phyloP scores from a whole-genome alignment of 2,113 vertebrate genomes.

The Sapayoa aenigma region DNA sequence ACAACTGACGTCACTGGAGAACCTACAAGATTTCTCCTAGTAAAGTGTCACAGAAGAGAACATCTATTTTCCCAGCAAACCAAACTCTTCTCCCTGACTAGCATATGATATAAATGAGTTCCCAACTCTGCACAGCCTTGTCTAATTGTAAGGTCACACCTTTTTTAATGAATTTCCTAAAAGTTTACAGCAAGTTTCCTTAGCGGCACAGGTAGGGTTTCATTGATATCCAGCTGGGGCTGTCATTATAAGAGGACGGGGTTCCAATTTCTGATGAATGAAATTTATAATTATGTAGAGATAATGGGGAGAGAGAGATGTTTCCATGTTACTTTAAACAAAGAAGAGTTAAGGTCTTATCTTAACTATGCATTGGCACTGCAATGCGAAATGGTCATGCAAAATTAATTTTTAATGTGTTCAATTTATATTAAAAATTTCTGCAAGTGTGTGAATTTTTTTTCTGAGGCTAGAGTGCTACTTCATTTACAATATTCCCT shows the following conservation, averaged over 20 bases:
- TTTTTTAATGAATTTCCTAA: slow-evolving; percentile 86
- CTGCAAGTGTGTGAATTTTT: slow-evolving; percentile 87
- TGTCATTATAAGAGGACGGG: slow-evolving; percentile 68
- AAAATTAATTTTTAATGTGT: slow-evolving; percentile 89
- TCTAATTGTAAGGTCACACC: slow-evolving; percentile 80
- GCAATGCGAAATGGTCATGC: slow-evolving; percentile 87
- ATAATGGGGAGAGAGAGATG: slow-evolving; percentile 69
- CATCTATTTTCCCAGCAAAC: slow-evolving; percentile 70
- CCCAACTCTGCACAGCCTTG: slow-evolving; percentile 56
- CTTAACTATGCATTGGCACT: slow-evolving; percentile 82
- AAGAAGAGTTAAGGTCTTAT: slow-evolving; percentile 84
- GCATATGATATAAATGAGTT: neutral
- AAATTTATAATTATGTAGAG: slow-evolving; percentile 81
- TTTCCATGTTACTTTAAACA: slow-evolving; percentile 82
- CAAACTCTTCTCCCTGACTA: slow-evolving; percentile 68
- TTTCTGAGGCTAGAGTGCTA: slow-evolving; percentile 81
- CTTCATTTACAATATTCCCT: slow-evolving; percentile 90
- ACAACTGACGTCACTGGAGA: slow-evolving; percentile 54
- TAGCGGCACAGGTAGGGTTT: slow-evolving; percentile 79
- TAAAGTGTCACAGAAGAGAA: neutral
- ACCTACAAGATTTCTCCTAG: neutral
- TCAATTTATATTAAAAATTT: slow-evolving; percentile 90
- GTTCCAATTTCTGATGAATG: slow-evolving; percentile 80
- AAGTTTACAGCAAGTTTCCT: slow-evolving; percentile 82
- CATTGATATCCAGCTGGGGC: slow-evolving; percentile 73